Conservation (phyloP, 1,140 invertebrate species). For the Heliconius hermathena region DNA sequence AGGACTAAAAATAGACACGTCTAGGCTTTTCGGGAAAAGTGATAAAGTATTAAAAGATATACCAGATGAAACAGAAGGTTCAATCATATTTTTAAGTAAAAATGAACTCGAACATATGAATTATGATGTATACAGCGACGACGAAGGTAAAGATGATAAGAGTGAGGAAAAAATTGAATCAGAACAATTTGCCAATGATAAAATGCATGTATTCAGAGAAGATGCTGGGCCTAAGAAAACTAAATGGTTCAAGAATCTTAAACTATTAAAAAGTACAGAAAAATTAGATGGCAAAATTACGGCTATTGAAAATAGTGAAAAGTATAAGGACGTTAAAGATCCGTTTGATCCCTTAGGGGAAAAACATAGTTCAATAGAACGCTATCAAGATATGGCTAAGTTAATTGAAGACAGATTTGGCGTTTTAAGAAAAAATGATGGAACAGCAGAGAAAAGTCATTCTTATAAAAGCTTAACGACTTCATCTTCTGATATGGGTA, state of each 20-base stretch:
- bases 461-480: slow-evolving; percentile 80
- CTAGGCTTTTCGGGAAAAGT: slow-evolving; percentile 78
- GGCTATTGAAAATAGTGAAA: slow-evolving; percentile 70
- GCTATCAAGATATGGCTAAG: slow-evolving; percentile 84
- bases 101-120: slow-evolving; percentile 83
- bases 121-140: slow-evolving; percentile 80
- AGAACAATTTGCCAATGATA: slow-evolving; percentile 77
- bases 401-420: slow-evolving; percentile 83
- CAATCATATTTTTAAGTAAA: slow-evolving; percentile 84
- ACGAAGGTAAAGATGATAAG: slow-evolving; percentile 76
- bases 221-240: slow-evolving; percentile 80
- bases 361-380: slow-evolving; percentile 82
- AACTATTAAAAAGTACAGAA: slow-evolving; percentile 73
- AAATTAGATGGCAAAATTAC: slow-evolving; percentile 75
- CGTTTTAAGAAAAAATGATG: slow-evolving; percentile 73
- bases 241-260: slow-evolving; percentile 84
- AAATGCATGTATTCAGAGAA: slow-evolving; percentile 83
- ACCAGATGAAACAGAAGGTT: slow-evolving; percentile 84
- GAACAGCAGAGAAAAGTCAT: slow-evolving; percentile 77
- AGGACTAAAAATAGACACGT: slow-evolving; percentile 80
- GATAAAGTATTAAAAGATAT: slow-evolving; percentile 82
- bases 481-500: slow-evolving; percentile 80
- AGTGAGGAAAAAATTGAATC: slow-evolving; percentile 66
- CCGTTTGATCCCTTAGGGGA: slow-evolving; percentile 78
- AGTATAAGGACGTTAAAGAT: slow-evolving; percentile 74